Percentiles rank a stretch among this genome's conserved stretches.
These are phyloP conservation scores for Halichoeres trimaculatus DNA, from an alignment of 2,113 vertebrate species.

Conservation along the genomic window DNA sequence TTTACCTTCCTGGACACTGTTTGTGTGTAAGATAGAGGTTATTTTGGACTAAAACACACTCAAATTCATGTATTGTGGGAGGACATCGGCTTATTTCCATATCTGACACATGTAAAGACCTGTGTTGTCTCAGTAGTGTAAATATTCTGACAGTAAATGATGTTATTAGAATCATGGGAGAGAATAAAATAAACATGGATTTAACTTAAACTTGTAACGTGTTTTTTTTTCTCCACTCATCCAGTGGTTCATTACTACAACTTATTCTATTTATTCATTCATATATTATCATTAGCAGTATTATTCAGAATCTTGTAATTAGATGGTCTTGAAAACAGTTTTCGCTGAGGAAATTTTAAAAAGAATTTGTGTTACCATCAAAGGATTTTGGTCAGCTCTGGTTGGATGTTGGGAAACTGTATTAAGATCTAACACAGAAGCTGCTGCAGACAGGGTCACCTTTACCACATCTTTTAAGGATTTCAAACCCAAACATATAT, in stretches of 20 bases:
- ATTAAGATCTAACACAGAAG: too few species aligned
- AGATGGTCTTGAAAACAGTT: too few species aligned
- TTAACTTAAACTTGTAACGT: conserved; percentile 45
- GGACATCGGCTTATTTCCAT: conserved; percentile 47
- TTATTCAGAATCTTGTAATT: too few species aligned
- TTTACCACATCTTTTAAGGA: too few species aligned
- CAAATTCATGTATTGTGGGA: conserved; percentile 12
- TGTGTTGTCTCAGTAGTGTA: conserved; percentile 65
- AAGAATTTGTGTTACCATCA: conserved; percentile 3
- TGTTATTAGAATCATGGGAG: conserved; percentile 46
- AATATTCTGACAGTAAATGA: conserved; percentile 61
- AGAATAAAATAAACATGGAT: conserved; percentile 56
- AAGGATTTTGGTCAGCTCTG: too few species aligned
- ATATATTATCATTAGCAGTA: too few species aligned
- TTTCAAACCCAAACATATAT: too few species aligned
- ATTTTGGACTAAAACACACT: conserved; percentile 34
- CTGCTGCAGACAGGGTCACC: too few species aligned
- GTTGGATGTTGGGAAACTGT: too few species aligned
- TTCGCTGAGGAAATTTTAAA: too few species aligned
- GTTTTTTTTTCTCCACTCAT: conserved; percentile 32
- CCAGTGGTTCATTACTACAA: conserved; percentile 24
- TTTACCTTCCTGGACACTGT: conserved; percentile 46
- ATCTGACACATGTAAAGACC: conserved; percentile 57
- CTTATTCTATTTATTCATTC: conserved; percentile 1
- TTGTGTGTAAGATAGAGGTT: conserved; percentile 22